These are phyloP conservation scores for Lasiurus borealis DNA, from an alignment of 2,113 vertebrate genomes.

Conservation along the genomic window DNA sequence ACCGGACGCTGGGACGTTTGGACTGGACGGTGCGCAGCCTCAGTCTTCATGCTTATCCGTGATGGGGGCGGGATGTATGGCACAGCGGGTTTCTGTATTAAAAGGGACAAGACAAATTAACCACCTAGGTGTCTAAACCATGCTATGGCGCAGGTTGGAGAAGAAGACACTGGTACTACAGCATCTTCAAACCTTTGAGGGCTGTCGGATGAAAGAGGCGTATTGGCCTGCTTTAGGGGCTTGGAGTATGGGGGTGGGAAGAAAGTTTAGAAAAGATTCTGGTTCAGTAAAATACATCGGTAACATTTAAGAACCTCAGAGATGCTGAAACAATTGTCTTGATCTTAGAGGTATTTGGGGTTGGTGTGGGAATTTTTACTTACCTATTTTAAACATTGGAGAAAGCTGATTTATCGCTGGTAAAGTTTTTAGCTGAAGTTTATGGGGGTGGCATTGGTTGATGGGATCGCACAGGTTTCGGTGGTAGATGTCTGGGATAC, in stretches of 20 bases:
- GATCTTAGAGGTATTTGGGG: not conserved
- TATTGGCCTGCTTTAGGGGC: not conserved
- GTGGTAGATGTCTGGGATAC: not conserved
- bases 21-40: not conserved
- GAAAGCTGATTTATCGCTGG: not conserved
- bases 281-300: slow-evolving; percentile 14
- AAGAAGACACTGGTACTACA: not conserved
- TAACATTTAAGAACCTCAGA: slow-evolving; percentile 19
- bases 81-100: not conserved
- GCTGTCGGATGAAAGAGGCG: not conserved
- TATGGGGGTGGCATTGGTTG: not conserved
- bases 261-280: slow-evolving; percentile 21
- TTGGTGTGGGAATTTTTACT: not conserved
- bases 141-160: not conserved
- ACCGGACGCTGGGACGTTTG: not conserved
- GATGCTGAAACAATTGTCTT: not conserved
- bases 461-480: not conserved
- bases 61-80: not conserved
- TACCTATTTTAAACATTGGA: not conserved
- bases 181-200: not conserved
- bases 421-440: not conserved
- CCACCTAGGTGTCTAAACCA: not conserved
- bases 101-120: not conserved
- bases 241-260: not conserved
- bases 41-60: fast-evolving